Evolutionary conservation across 2,797 vertebrate genomes (phyloP), one percentile per base, ranked within the genome.

Genomic region (Pygocentrus nattereri): DNA sequence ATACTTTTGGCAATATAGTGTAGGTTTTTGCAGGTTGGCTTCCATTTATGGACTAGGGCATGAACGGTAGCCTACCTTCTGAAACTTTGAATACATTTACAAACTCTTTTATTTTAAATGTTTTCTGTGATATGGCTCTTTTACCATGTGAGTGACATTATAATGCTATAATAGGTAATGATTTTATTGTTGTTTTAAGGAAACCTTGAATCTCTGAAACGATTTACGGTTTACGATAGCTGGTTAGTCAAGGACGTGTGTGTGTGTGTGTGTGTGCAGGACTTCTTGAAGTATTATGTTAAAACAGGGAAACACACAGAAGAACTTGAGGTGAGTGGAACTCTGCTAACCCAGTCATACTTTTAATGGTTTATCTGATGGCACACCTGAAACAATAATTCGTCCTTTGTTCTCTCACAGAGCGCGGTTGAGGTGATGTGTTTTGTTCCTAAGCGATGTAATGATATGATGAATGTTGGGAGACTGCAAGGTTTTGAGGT

Each of bases 381-480:
- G 49, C 16, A 4, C 23, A 3, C 3, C 13, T 27, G 25, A 30
- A 30, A 0, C 13, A 59, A 59, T 23, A 23, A 13, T 58, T 5
- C 21, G 62, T 70, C 47, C 23, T 21, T 59, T 4, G 25, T 50
- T 65, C 58, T 8, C 38, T 79, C 59, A 52, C 92, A 97, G 97
- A 94, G 87, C 87, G 97, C 96, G 0, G 96, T 97, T 88, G 95
- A 97, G 84, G 96, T 97, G 83, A 97, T 95, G 94, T 96, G 96
- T 85, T 96, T 97, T 7, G 97, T 97, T 83, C 97, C 97, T 74
- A 96, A 96, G 86, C 95, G 96, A 78, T 97, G 97, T 84, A 97
- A 97, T 15, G 97, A 97, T 81, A 97, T 97, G 96, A 97, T 97
- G 96, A 97, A 96, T 50, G 94, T 97, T 76, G 96, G 96, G 68